Conservation (phyloP, 2,888 invertebrate genomes). For the Nasonovia ribisnigri region DNA sequence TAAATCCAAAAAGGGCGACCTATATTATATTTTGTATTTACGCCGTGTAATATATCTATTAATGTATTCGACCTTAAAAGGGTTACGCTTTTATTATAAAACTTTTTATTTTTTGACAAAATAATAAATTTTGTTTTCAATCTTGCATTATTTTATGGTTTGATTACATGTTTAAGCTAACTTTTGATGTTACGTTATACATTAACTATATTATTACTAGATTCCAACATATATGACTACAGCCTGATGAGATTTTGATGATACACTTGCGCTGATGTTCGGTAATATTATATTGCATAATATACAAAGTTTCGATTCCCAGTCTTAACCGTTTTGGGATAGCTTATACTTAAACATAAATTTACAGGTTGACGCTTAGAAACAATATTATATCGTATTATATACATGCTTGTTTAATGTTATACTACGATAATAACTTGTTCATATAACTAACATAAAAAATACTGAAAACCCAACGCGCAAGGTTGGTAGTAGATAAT, state of each 20-base stretch:
- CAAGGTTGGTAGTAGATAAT: neutral
- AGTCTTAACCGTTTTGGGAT: neutral
- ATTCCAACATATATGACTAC: neutral
- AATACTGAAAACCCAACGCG: neutral
- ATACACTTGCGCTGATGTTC: neutral
- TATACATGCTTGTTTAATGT: neutral
- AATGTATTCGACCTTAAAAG: slow-evolving; percentile 10
- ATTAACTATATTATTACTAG: slow-evolving; percentile 7
- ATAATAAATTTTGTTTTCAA: slow-evolving; percentile 22
- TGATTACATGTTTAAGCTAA: slow-evolving; percentile 15
- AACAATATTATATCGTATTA: neutral
- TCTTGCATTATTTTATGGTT: neutral
- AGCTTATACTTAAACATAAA: neutral
- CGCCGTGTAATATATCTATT: neutral
- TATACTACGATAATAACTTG: neutral
- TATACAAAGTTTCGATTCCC: neutral
- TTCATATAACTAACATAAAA: neutral
- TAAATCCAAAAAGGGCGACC: neutral
- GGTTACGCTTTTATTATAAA: slow-evolving; percentile 6
- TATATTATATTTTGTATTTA: slow-evolving; percentile 22
- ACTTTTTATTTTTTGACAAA: slow-evolving; percentile 3
- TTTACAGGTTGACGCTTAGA: neutral
- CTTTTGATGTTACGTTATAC: neutral
- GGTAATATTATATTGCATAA: neutral
- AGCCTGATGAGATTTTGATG: slow-evolving; percentile 53